Conservation (phyloP, 2,113 vertebrate species). For the Pipra filicauda region DNA sequence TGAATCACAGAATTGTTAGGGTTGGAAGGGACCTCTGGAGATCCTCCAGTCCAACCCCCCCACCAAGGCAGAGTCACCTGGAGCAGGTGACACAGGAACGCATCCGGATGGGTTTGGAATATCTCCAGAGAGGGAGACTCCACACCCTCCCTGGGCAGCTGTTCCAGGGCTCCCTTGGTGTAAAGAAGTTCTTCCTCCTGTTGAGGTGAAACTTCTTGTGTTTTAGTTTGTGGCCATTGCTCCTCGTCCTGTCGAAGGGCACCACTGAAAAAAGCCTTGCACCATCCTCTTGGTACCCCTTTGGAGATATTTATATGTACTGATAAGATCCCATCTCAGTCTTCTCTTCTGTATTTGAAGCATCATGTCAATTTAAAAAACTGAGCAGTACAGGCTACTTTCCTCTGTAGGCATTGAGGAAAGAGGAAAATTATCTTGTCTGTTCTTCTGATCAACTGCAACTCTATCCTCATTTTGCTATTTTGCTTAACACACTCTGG, state of each 20-base stretch:
- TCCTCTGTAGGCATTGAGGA: background rate
- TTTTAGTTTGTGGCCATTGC: background rate
- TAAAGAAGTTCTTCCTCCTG: background rate
- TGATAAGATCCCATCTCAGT: background rate
- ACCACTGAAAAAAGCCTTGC: background rate
- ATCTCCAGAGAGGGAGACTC: background rate
- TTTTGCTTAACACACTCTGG: constrained; percentile 3
- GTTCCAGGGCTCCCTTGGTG: background rate
- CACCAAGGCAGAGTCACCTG: background rate
- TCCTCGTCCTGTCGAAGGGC: background rate
- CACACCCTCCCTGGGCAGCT: background rate
- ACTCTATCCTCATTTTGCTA: background rate
- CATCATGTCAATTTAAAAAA: background rate
- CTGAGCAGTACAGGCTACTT: background rate
- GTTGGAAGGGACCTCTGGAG: background rate
- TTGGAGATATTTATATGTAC: background rate
- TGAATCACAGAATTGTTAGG: background rate
- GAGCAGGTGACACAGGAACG: rapidly evolving
- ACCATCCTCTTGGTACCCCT: background rate
- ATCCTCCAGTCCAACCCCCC: background rate
- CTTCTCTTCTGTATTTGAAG: background rate
- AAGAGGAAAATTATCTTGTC: background rate
- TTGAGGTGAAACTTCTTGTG: background rate
- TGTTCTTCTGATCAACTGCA: background rate
- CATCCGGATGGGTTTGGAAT: background rate